Percentiles rank a stretch among this genome's conserved stretches.
Conservation (phyloP, 2,113 vertebrate genomes). For the Pristiophorus japonicus region DNA sequence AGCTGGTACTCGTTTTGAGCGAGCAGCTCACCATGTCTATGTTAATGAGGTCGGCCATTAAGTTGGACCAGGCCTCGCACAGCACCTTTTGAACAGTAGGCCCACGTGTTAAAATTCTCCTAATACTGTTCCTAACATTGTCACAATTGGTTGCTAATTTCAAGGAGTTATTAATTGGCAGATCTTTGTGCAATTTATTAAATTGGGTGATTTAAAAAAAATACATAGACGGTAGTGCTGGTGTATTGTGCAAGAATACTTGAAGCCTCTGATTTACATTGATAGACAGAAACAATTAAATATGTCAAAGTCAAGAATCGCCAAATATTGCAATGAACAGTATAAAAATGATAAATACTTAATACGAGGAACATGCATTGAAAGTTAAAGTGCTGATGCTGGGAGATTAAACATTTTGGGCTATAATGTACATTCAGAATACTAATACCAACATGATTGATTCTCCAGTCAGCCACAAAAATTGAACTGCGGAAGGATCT, state of each 20-base stretch:
- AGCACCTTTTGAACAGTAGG: background rate
- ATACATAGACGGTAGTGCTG: background rate
- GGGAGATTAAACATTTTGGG: background rate
- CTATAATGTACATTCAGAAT: background rate
- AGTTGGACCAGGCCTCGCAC: background rate
- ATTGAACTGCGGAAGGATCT: background rate
- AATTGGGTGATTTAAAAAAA: background rate
- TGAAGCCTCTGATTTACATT: background rate
- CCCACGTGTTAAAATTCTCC: background rate
- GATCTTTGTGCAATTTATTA: background rate
- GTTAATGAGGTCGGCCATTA: no score
- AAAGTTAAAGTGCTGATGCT: background rate
- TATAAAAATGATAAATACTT: background rate
- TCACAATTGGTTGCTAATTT: background rate
- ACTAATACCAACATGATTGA: background rate
- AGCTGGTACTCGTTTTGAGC: background rate
- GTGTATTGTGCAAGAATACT: background rate
- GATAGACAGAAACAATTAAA: background rate
- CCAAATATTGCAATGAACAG: background rate
- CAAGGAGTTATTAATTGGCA: background rate
- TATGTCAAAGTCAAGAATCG: background rate
- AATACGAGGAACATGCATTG: background rate
- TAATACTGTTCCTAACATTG: background rate
- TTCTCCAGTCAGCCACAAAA: background rate
- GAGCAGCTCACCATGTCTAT: background rate